phyloP scores from a whole-genome alignment of 2,797 vertebrate species.

The Oryzias sinensis region DNA sequence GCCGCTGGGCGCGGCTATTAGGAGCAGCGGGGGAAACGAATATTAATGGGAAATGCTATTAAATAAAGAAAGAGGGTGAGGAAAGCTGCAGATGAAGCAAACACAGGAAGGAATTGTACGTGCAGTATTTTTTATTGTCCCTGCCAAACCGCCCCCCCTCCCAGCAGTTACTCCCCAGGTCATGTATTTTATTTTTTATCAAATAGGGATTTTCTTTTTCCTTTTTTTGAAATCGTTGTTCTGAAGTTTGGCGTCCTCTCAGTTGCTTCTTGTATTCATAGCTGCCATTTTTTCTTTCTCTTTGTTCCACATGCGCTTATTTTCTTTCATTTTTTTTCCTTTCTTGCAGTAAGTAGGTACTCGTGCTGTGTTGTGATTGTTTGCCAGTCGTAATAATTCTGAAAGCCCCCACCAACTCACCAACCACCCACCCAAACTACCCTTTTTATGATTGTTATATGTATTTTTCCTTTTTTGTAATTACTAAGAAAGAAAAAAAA shows the following conservation, averaged over 20 bases:
- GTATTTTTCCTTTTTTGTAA: conserved; percentile 86
- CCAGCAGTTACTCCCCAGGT: conserved; percentile 59
- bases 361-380: conserved; percentile 98
- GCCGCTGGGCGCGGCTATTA: conserved; percentile 99
- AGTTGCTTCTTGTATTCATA: conserved; percentile 94
- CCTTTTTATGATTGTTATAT: conserved; percentile 89
- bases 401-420: conserved; percentile 12
- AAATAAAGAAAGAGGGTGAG: conserved; percentile 77
- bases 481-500: conserved; percentile 84
- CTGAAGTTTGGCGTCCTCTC: conserved; percentile 85
- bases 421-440: conserved; percentile 27
- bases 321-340: conserved; percentile 80
- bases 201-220: conserved; percentile 72
- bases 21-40: conserved; percentile 98
- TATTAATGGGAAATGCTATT: conserved; percentile 99
- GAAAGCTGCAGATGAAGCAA: conserved; percentile 62
- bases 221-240: conserved; percentile 87
- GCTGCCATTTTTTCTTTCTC: conserved; percentile 80
- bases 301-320: conserved; percentile 61
- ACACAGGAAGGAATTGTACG: conserved; percentile 93
- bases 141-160: conserved; percentile 49
- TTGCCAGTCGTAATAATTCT: conserved; percentile 93
- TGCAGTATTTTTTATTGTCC: conserved; percentile 99
- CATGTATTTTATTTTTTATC: conserved; percentile 83
- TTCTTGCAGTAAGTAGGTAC: conserved; percentile 93